Evolutionary conservation across 2,888 invertebrate genomes (phyloP).

Genomic region (Drosophila glabriapex): DNA sequence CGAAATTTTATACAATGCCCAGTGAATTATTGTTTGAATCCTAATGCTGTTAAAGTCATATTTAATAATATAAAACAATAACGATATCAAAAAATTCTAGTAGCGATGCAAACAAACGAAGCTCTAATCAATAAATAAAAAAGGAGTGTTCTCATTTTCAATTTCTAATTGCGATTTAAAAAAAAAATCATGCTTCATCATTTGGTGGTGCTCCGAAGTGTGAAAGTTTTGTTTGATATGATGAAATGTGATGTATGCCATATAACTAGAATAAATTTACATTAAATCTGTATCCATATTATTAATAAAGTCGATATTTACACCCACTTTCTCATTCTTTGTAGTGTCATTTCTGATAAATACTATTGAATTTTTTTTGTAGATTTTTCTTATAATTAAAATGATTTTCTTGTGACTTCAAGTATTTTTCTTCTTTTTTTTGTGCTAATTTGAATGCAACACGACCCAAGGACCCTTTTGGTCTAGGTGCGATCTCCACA

Average conservation of each 20-base stretch:
- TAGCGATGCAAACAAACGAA: neutral
- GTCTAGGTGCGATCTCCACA: neutral
- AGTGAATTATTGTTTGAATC: neutral
- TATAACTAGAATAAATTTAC: neutral
- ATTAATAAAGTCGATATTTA: neutral
- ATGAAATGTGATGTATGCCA: neutral
- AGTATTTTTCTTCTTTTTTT: neutral
- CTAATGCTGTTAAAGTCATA: neutral
- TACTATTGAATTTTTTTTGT: neutral
- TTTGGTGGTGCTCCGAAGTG: neutral
- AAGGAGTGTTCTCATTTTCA: neutral
- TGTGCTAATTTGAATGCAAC: neutral
- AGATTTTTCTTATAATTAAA: neutral
- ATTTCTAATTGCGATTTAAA: neutral
- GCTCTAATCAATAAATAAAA: neutral
- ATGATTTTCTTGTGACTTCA: neutral
- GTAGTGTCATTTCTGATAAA: neutral
- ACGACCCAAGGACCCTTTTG: neutral
- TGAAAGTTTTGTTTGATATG: neutral
- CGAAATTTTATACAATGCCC: neutral
- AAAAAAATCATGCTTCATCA: neutral
- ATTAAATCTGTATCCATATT: neutral
- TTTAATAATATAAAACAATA: neutral
- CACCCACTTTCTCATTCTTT: conserved; percentile 1
- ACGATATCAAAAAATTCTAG: neutral